Conservation (phyloP, 2,888 invertebrate genomes). For the Megaustenia siamemsis region DNA sequence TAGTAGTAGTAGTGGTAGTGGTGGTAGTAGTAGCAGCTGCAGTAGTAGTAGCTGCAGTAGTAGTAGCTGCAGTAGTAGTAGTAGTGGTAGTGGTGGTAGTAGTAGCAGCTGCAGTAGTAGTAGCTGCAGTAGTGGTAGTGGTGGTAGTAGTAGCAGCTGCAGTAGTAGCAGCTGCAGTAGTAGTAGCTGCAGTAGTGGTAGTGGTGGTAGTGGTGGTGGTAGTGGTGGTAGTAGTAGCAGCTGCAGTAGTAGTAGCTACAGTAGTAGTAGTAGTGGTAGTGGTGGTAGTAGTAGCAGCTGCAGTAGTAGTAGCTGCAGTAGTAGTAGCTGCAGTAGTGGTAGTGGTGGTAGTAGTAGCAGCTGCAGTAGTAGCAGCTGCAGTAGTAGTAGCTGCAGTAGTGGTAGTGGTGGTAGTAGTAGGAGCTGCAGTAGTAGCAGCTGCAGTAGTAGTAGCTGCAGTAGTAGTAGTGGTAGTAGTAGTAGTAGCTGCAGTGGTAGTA, state of each 20-base stretch:
- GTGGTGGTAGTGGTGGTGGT: not conserved
- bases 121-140: too few species aligned
- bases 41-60: not conserved
- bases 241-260: too few species aligned
- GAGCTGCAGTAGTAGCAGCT: not conserved
- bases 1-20: not conserved
- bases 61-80: not conserved
- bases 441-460: not conserved
- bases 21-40: not conserved
- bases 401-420: too few species aligned
- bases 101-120: not conserved
- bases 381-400: too few species aligned
- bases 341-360: not conserved
- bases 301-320: not conserved
- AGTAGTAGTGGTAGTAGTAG: not conserved
- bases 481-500: too few species aligned
- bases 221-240: not conserved
- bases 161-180: not conserved
- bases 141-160: not conserved
- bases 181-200: not conserved
- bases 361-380: too few species aligned
- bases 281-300: not conserved
- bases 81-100: not conserved
- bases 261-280: not conserved
- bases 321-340: not conserved